Evolutionary conservation across 2,113 vertebrate species (phyloP).

Genomic region (Antennarius striatus): DNA sequence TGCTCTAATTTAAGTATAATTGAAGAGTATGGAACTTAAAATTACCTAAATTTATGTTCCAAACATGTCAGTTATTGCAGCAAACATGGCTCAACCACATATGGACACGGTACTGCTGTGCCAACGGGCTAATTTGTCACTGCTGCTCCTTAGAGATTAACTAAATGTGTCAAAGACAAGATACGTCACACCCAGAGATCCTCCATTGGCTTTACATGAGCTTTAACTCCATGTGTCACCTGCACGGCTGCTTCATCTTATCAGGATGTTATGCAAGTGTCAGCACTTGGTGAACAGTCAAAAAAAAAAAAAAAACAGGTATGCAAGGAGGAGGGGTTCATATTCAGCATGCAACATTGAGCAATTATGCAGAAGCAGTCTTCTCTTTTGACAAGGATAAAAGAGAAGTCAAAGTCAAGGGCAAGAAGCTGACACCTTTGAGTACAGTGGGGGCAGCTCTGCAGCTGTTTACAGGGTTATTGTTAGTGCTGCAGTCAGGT

Average conservation of each 20-base stretch:
- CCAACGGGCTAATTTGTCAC: slow-evolving; percentile 12
- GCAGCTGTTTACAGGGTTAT: slow-evolving; percentile 31
- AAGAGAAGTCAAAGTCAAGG: slow-evolving; percentile 59
- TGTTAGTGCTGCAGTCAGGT: slow-evolving; percentile 62
- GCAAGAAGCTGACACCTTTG: slow-evolving; percentile 55
- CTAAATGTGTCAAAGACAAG: slow-evolving; percentile 19
- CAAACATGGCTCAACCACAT: not conserved
- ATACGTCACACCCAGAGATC: not conserved
- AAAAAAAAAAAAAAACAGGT: slow-evolving; percentile 1
- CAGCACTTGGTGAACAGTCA: slow-evolving; percentile 13
- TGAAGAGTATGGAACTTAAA: slow-evolving; percentile 12
- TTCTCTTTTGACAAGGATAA: slow-evolving; percentile 54
- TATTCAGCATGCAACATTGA: slow-evolving; percentile 42
- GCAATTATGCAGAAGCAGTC: slow-evolving; percentile 56
- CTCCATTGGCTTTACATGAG: slow-evolving; percentile 31
- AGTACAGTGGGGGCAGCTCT: slow-evolving; percentile 25
- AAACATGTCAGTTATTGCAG: slow-evolving; percentile 10
- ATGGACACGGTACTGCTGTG: slow-evolving; percentile 1
- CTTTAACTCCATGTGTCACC: slow-evolving; percentile 37
- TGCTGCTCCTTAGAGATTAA: not conserved
- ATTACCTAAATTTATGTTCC: slow-evolving; percentile 3
- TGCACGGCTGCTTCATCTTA: slow-evolving; percentile 46
- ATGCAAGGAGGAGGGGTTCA: slow-evolving; percentile 14
- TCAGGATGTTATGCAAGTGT: slow-evolving; percentile 55
- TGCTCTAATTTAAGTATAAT: slow-evolving; percentile 5